A percentile compares a stretch with the other conserved stretches of the same genome.
These are phyloP conservation scores for Lamprotornis superbus DNA, from an alignment of 2,113 vertebrate genomes.

Conservation along the genomic window DNA sequence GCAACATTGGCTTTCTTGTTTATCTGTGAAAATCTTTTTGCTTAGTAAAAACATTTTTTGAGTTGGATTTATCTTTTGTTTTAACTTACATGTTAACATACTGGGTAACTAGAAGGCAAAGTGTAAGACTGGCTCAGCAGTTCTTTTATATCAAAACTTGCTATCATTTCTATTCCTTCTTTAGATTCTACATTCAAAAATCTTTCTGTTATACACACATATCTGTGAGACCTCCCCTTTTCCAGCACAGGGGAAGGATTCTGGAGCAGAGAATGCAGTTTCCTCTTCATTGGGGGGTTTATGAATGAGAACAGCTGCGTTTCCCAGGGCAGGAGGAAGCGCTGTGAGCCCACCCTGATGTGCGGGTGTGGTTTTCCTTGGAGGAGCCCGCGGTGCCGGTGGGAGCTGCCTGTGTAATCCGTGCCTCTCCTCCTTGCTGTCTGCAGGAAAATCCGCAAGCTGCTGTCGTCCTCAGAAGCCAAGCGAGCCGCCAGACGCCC, in stretches of 20 bases:
- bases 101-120: too few relatives aligned
- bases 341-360: accelerated
- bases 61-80: too few relatives aligned
- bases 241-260: background rate
- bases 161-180: too few relatives aligned
- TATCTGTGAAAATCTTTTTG: too few relatives aligned
- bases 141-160: too few relatives aligned
- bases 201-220: too few relatives aligned
- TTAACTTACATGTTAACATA: too few relatives aligned
- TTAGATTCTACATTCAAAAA: too few relatives aligned
- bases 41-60: too few relatives aligned
- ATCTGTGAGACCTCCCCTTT: too few relatives aligned
- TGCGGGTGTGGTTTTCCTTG: background rate
- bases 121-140: too few relatives aligned
- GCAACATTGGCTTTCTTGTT: too few relatives aligned
- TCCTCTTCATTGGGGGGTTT: background rate
- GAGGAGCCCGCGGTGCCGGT: background rate
- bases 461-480: constrained; percentile 82
- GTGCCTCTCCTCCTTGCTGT: background rate
- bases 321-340: background rate
- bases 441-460: constrained; percentile 79
- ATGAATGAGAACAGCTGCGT: background rate
- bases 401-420: constrained; percentile 4
- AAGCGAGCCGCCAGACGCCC: constrained; percentile 79
- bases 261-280: background rate